Base-by-base conservation (phyloP, 2,888 invertebrate genomes). In the Parochlus steinenii region DNA sequence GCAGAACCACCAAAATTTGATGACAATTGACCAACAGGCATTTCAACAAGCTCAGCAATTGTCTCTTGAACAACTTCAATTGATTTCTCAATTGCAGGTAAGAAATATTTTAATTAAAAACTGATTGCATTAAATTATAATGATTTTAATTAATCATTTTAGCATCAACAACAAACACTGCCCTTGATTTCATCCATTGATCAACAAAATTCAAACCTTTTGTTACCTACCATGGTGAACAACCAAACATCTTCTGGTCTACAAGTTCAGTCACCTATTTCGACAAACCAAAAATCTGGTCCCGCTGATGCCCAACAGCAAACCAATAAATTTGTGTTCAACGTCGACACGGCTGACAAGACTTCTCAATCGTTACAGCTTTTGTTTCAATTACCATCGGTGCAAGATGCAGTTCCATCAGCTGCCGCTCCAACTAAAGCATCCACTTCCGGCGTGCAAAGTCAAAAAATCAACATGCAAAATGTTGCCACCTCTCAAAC, bases 21-120 rank as follows among this genome's bases (percentile, higher is more conserved):
- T 36, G 19, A 36, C 30, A 30, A 36, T 36, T 22, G 36, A 36
- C 24, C 36, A 36, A 7, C 17, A 24, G 10, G 49, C 64, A 45
- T 64, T 63, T 43, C 59, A 62, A 34, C 60, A 57, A 36, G 48
- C 57, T 19, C 54, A 55, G 42, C 55, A 57, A 31, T 52, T 56
- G 31, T 49, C 51, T 33, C 51, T 51, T 39, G 63, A 62, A 45
- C 61, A 58, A 41, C 52, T 58, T 42, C 59, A 56, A 44, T 57
- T 59, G 45, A 55, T 62, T 38, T 56, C 53, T 34, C 54, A 56
- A 47, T 41, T 55, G 41, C 58, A 58, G 51, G 56, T 56, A 43
- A 38, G 40, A 11, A 5, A n/a, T 8, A 22, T 7, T 29, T n/a
- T 10, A 18, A 5, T 19, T 18, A 5, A 6, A 5, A 5, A 15